A percentile compares a stretch with the other conserved stretches of the same genome.
phyloP scores from a whole-genome alignment of 1,140 invertebrate genomes.

The Pseudomyrmex pallidus region DNA sequence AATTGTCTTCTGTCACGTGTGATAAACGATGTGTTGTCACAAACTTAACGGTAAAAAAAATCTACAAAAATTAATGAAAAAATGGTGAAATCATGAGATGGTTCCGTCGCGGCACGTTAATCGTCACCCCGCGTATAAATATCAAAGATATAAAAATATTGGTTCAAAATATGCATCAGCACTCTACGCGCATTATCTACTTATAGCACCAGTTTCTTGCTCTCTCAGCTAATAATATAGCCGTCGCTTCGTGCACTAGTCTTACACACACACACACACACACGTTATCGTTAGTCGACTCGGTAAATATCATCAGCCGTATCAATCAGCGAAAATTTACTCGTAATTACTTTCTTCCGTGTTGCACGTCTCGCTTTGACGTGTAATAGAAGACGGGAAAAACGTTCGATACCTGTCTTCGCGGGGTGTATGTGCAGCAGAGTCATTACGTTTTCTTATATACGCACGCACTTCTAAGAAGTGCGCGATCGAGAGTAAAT shows the following conservation, averaged over 20 bases:
- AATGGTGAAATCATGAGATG: background rate
- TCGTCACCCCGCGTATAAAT: background rate
- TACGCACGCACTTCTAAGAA: background rate
- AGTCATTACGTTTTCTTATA: background rate
- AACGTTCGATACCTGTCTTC: background rate
- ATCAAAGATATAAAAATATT: background rate
- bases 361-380: background rate
- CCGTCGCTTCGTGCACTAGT: background rate
- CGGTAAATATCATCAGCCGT: constrained; percentile 32
- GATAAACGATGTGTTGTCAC: too few species aligned
- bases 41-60: too few species aligned
- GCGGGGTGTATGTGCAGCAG: background rate
- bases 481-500: constrained; percentile 34
- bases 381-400: background rate
- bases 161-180: background rate
- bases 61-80: too few species aligned
- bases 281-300: background rate
- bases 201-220: background rate
- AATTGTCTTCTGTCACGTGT: too few species aligned
- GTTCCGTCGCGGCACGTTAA: too few species aligned
- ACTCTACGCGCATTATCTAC: background rate
- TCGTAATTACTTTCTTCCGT: constrained; percentile 43
- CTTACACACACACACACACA: background rate
- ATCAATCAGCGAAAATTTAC: constrained; percentile 36
- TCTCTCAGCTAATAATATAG: constrained; percentile 35